phyloP scores from a whole-genome alignment of 2,888 invertebrate species.

The Margaritifera margaritifera region DNA sequence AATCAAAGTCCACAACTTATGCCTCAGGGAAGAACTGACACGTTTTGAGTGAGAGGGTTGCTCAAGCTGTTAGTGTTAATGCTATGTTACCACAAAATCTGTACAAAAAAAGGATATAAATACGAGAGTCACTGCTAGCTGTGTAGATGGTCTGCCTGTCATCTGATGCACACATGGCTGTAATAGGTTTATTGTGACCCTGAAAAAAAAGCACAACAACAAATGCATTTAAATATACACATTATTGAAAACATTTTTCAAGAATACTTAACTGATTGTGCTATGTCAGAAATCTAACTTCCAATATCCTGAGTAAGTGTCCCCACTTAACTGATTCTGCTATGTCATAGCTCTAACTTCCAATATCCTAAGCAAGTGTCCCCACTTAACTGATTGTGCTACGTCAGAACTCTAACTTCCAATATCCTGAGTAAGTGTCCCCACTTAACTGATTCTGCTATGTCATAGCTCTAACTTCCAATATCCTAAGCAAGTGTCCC shows the following conservation, averaged over 20 bases:
- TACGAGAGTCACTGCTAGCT: constrained; percentile 93
- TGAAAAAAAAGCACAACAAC: constrained; percentile 63
- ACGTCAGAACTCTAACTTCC: not conserved
- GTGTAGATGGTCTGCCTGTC: constrained; percentile 85
- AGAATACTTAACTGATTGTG: not conserved
- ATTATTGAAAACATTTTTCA: not conserved
- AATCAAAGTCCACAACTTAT: no score
- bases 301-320: no score
- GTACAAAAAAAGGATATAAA: constrained; percentile 76
- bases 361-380: no score
- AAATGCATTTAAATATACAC: not conserved
- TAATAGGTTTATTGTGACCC: constrained; percentile 99
- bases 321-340: not conserved
- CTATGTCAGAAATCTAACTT: not conserved
- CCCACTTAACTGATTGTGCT: not conserved
- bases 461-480: not conserved
- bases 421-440: no score
- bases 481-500: no score
- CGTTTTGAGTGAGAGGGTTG: no score
- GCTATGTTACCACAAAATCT: not conserved
- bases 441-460: not conserved
- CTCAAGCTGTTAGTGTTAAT: no score
- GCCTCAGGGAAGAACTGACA: no score
- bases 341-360: not conserved
- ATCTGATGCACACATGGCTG: constrained; percentile 83